Evolutionary conservation across 2,888 invertebrate species (phyloP).

Genomic region (Nasonovia ribisnigri): DNA sequence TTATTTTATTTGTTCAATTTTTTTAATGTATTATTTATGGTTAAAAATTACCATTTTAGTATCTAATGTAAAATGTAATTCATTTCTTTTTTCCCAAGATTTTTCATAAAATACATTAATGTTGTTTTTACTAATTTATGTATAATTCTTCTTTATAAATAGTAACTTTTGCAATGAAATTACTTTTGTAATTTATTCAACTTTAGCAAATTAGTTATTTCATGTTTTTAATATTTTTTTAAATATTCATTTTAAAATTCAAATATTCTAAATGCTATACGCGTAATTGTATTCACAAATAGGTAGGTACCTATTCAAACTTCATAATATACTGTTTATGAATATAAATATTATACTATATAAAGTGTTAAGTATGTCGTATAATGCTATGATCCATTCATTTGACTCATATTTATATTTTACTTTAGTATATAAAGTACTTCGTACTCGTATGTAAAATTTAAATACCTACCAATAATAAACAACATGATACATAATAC

Average conservation of each 20-base stretch:
- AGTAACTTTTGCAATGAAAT: not conserved
- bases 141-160: not conserved
- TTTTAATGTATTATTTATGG: constrained; percentile 1
- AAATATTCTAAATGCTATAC: not conserved
- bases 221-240: not conserved
- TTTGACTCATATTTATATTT: not conserved
- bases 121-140: not conserved
- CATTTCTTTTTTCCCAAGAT: not conserved
- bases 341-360: not conserved
- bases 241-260: not conserved
- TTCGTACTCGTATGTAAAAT: not conserved
- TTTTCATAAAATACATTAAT: not conserved
- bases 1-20: not conserved
- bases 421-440: not conserved
- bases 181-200: constrained; percentile 9
- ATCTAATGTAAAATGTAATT: not conserved
- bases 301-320: not conserved
- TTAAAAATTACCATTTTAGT: not conserved
- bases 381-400: not conserved
- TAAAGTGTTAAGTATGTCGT: too few relatives aligned
- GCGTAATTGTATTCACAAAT: not conserved
- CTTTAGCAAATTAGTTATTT: not conserved
- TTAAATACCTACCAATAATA: not conserved
- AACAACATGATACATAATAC: not conserved
- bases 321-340: not conserved